Base-by-base conservation (phyloP, 2,113 vertebrate species). In the Xiphophorus hellerii region DNA sequence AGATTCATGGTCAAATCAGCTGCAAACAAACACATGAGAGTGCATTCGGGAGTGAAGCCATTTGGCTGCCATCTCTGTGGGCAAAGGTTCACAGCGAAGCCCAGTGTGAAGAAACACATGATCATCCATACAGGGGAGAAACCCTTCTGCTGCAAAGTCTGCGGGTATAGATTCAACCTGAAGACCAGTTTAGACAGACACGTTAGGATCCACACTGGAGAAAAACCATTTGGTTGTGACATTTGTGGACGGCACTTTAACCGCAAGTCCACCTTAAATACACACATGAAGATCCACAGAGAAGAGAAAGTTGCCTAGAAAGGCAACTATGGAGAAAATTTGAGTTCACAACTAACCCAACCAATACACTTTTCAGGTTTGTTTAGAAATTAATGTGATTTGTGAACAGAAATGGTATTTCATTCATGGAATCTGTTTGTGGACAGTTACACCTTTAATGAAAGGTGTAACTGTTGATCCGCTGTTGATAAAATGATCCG, bases 21-120 rank as follows among this genome's bases (percentile, higher is more conserved):
- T 58, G 51, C 51, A 58, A 58, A 58, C 25, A 58, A 58, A 58
- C 51, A 58, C 51, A 58, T 58, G 51, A 3, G 51, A 58, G 51
- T 58, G 1, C 51, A 58, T 58, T 58, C 51, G 8, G 51, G 51
- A 25, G 51, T 58, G 22, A 58, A 58, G 22, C 51, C 51, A n/a
- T 58, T n/a, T 58, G 51, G 51, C 51, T 58, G 51, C 51, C 51
- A 58, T 58, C 51, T 58, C n/a, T 58, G 51, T 58, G 51, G 51
- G 2, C 51, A 58, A 58, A 58, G 51, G 5, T 58, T 58, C 25
- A 58, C 51, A 58, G 51, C 51, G 2, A 58, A 58, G 51, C 51
- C 51, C 51, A 58, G 51, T 9, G 22, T 58, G 22, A 58, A 58
- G 51, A 58, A 58, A 10, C 51, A 58, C 8, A 58, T 58, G 51